Evolutionary conservation across 2,888 invertebrate species (phyloP).

Genomic region (Thecocarcelia acutangulata): DNA sequence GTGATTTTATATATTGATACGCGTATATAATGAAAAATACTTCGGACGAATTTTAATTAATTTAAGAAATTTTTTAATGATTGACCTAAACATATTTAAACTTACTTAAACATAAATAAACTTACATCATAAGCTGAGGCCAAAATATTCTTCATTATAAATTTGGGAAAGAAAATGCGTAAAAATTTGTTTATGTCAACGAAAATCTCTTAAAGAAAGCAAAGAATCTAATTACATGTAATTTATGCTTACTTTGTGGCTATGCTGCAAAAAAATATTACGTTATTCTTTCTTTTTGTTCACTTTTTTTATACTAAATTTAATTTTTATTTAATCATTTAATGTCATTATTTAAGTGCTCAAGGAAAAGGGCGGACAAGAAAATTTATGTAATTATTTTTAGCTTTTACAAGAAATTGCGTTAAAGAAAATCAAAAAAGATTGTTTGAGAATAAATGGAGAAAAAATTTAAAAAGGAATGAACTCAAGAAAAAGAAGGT

Average conservation of each 20-base stretch:
- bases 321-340: slow-evolving; percentile 61
- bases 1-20: no score
- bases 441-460: slow-evolving; percentile 4
- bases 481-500: no score
- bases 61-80: no score
- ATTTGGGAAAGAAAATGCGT: background rate
- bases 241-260: slow-evolving; percentile 29
- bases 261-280: background rate
- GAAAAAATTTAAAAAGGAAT: slow-evolving; percentile 28
- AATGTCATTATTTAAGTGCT: slow-evolving; percentile 61
- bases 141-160: background rate
- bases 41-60: no score
- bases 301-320: background rate
- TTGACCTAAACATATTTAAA: no score
- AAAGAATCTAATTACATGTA: slow-evolving; percentile 40
- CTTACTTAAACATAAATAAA: no score
- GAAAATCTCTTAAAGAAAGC: slow-evolving; percentile 1
- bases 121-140: no score
- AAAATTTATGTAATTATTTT: slow-evolving; percentile 33
- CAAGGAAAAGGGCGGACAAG: slow-evolving; percentile 16
- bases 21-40: no score
- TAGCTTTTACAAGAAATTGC: background rate
- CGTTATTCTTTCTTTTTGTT: background rate
- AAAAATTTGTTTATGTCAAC: slow-evolving; percentile 25
- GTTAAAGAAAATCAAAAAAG: slow-evolving; percentile 42